These are phyloP conservation scores for Siderastrea siderea DNA, from an alignment of 92 coral and sea anemone species.

Conservation along the genomic window DNA sequence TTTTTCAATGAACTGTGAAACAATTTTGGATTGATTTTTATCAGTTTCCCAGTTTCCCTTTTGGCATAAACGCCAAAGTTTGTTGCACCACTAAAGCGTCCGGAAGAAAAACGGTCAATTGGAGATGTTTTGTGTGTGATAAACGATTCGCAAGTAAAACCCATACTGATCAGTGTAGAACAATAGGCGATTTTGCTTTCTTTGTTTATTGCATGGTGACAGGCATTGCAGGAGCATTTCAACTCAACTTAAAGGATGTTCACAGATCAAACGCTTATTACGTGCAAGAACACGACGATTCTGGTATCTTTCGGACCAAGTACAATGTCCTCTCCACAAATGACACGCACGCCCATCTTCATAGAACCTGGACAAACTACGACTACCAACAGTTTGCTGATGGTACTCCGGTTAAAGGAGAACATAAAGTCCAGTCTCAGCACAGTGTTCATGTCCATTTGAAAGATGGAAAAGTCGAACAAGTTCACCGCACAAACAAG, in stretches of 20 bases:
- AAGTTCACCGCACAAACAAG: conserved; percentile 68
- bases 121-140: too few species aligned
- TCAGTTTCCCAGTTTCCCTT: too few species aligned
- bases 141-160: too few species aligned
- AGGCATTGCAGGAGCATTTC: conserved; percentile 1
- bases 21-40: too few species aligned
- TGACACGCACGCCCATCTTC: conserved; percentile 72
- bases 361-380: conserved; percentile 82
- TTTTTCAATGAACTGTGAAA: too few species aligned
- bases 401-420: conserved; percentile 81
- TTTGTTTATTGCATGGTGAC: not conserved
- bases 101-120: too few species aligned
- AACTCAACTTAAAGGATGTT: conserved; percentile 35
- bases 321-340: conserved; percentile 55
- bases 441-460: too few species aligned
- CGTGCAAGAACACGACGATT: conserved; percentile 60
- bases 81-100: too few species aligned
- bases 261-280: conserved; percentile 35
- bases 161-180: too few species aligned
- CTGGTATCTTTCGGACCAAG: too few species aligned
- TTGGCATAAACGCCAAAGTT: too few species aligned
- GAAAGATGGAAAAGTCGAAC: conserved; percentile 44
- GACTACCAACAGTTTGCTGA: conserved; percentile 86
- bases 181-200: too few species aligned
- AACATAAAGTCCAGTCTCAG: conserved; percentile 74